These are phyloP conservation scores for Acleris cristana DNA, from an alignment of 2,888 invertebrate species.

Conservation along the genomic window DNA sequence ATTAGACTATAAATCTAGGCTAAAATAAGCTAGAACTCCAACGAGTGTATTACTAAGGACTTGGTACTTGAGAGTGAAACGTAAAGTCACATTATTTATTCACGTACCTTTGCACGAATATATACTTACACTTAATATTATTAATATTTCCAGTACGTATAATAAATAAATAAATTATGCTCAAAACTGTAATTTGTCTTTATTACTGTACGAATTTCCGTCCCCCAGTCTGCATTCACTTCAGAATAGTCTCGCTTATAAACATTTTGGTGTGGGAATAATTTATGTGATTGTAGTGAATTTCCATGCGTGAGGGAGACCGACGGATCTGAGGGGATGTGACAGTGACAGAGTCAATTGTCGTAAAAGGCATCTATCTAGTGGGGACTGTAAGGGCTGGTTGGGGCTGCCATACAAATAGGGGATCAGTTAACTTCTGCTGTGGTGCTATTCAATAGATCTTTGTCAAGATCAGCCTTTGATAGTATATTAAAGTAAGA, in stretches of 20 bases:
- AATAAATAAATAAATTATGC: neutral
- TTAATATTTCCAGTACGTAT: too few species aligned
- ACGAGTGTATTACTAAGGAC: too few species aligned
- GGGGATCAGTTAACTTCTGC: conserved; percentile 6
- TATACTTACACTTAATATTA: too few species aligned
- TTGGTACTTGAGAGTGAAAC: too few species aligned
- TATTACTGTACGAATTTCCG: conserved; percentile 12
- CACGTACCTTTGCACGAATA: too few species aligned
- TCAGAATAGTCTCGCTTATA: conserved; percentile 31
- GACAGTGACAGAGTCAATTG: conserved; percentile 36
- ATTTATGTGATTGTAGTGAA: conserved; percentile 37
- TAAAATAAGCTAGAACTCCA: too few species aligned
- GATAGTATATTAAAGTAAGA: too few species aligned
- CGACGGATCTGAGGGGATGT: conserved; percentile 25
- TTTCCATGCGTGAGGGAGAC: conserved; percentile 23
- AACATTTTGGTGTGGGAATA: conserved; percentile 34
- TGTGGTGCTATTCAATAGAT: neutral
- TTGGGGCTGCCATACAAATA: conserved; percentile 28
- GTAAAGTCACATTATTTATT: too few species aligned
- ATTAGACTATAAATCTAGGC: too few species aligned
- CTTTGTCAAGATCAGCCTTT: neutral
- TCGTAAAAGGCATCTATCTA: conserved; percentile 30
- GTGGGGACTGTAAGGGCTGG: neutral
- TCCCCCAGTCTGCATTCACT: conserved; percentile 13
- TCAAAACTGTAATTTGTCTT: conserved; percentile 28